Evolutionary conservation across 1,140 invertebrate genomes (phyloP).

Genomic region (Solenopsis invicta): DNA sequence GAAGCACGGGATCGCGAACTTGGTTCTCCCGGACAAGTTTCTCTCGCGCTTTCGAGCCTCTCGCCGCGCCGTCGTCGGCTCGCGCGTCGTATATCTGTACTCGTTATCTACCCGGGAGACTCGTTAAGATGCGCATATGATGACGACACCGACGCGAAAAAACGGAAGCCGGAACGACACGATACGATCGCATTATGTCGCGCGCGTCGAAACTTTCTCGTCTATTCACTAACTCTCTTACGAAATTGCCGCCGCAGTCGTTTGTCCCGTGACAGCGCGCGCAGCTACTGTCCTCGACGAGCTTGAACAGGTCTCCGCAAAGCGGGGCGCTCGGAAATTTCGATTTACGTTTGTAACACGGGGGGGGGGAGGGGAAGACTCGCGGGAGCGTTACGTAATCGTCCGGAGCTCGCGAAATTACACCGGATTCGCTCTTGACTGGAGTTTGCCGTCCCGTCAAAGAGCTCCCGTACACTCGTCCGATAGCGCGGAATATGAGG

Average conservation of each 20-base stretch:
- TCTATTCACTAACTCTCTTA: not conserved
- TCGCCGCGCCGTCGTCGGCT: no score
- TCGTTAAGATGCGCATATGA: constrained; percentile 47
- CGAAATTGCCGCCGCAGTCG: not conserved
- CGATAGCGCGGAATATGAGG: not conserved
- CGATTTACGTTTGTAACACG: not conserved
- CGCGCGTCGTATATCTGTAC: not conserved
- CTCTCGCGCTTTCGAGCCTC: not conserved
- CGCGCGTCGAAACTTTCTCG: not conserved
- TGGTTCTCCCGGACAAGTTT: constrained; percentile 28
- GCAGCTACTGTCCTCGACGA: not conserved
- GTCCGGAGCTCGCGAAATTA: constrained; percentile 14
- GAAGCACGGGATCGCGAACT: constrained; percentile 46
- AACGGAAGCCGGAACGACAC: not conserved
- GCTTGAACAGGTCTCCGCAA: not conserved
- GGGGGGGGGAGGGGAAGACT: not conserved
- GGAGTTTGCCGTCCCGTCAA: not conserved
- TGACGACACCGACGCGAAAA: not conserved
- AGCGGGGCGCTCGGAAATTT: not conserved
- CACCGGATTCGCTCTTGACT: not conserved
- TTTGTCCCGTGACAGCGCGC: not conserved
- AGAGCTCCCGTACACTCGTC: not conserved
- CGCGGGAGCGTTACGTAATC: not conserved
- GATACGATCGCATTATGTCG: constrained; percentile 27
- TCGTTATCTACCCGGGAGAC: constrained; percentile 22